Evolutionary conservation across 2,888 invertebrate genomes (phyloP).

Genomic region (Euspilapteryx auroguttella): DNA sequence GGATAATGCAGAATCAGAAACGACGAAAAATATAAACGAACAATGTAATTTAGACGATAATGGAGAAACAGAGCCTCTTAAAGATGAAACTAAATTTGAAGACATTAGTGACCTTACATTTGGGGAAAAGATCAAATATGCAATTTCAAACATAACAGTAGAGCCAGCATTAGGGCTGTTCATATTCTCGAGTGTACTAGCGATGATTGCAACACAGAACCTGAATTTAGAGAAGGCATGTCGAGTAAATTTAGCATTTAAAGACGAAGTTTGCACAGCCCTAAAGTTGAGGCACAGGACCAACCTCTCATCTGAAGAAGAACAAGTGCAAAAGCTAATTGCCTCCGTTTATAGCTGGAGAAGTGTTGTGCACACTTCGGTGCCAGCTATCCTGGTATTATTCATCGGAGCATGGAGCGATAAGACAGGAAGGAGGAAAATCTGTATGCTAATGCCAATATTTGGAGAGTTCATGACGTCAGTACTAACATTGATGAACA

Average conservation of each 20-base stretch:
- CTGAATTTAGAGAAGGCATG: conserved; percentile 85
- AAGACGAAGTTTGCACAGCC: conserved; percentile 71
- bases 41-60: too few species aligned
- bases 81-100: too few species aligned
- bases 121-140: conserved; percentile 46
- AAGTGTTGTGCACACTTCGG: conserved; percentile 50
- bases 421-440: conserved; percentile 58
- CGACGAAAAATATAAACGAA: too few species aligned
- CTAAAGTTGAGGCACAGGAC: conserved; percentile 69
- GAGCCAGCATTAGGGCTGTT: conserved; percentile 68
- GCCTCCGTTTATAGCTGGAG: conserved; percentile 59
- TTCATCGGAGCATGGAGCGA: conserved; percentile 69
- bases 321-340: conserved; percentile 64
- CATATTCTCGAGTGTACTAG: conserved; percentile 66
- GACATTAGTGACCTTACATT: too few species aligned
- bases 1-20: too few species aligned
- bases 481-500: conserved; percentile 49
- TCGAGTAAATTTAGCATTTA: conserved; percentile 73
- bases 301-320: conserved; percentile 66
- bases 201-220: conserved; percentile 79
- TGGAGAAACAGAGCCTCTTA: too few species aligned
- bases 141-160: conserved; percentile 64
- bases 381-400: conserved; percentile 56
- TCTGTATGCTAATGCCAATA: conserved; percentile 61
- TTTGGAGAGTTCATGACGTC: conserved; percentile 56